Evolutionary conservation across 2,888 invertebrate species (phyloP), one percentile per base, ranked within the genome.

Genomic region (Volucella inflata): DNA sequence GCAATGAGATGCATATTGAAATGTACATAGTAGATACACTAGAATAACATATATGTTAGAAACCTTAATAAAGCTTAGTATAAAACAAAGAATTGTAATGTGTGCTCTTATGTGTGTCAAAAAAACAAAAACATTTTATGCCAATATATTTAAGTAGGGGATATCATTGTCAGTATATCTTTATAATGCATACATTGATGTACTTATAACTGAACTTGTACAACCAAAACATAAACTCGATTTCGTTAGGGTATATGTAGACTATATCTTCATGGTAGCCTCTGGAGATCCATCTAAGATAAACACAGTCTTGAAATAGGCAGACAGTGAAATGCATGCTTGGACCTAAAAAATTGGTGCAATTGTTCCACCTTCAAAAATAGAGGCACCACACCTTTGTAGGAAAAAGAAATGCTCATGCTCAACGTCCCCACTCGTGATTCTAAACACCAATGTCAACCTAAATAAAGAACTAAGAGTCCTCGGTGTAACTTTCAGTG

Each of bases 141-240:
- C n/a, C n/a, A n/a, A n/a, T n/a, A n/a, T n/a, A n/a, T n/a, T n/a
- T n/a, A n/a, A n/a, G 17, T 53, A 68, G 57, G 55, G 57, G 0
- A 57, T n/a, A 9, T 46, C 46, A 1, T 46, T 68, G 1, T 68
- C 68, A 16, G 57, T 68, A 12, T 44, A 46, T 16, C 44, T 68
- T 0, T 68, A 68, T 36, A 68, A 68, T 46, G 67, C 67, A 8
- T 57, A 68, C 11, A 68, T 57, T 16, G 68, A 68, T 9, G 14
- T 14, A 14, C 68, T 55, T 11, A 55, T 68, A 46, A 36, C 8
- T 0, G 36, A 68, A 8, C 30, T 68, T 14, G 11, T 11, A 4
- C 9, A 36, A 14, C 46, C 44, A 21, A 46, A 46, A 30, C 17
- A 36, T 16, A 12, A 3, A 1, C 55, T 68, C 14, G 55, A 68